phyloP scores from a whole-genome alignment of 2,797 vertebrate genomes.

The Bufotes viridis region DNA sequence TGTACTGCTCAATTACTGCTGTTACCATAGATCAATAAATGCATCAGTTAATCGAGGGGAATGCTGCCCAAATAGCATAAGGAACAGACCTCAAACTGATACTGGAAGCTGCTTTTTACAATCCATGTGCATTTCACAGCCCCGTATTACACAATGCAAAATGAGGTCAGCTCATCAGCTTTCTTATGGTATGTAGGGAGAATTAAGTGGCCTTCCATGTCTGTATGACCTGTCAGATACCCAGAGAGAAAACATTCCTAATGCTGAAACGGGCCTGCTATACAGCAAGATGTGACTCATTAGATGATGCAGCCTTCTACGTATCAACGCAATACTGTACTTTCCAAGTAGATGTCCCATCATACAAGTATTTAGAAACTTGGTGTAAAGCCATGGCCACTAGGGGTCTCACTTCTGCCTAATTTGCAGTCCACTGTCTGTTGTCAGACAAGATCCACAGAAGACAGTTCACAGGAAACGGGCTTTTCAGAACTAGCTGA shows the following conservation, averaged over 20 bases:
- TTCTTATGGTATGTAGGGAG: constrained; percentile 26
- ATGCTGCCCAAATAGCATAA: neutral
- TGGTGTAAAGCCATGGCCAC: too few species aligned
- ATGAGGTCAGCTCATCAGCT: constrained; percentile 32
- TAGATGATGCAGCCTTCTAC: neutral
- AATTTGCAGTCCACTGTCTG: too few species aligned
- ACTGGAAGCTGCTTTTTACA: neutral
- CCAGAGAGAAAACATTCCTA: neutral
- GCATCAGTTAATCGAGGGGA: neutral
- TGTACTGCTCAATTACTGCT: neutral
- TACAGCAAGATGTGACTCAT: neutral
- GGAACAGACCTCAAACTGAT: neutral
- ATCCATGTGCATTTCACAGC: neutral
- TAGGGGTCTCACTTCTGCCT: too few species aligned
- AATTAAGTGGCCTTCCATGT: constrained; percentile 3
- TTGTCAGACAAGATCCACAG: too few species aligned
- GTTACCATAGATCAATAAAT: neutral
- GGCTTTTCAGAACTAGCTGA: too few species aligned
- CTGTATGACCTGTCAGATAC: neutral
- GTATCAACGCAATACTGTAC: neutral
- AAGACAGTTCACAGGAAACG: too few species aligned
- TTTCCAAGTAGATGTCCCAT: neutral
- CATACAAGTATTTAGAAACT: neutral
- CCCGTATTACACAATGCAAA: constrained; percentile 20
- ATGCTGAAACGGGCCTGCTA: neutral